These are phyloP conservation scores for Stictonetta naevosa DNA, from an alignment of 2,113 vertebrate species.

Conservation along the genomic window DNA sequence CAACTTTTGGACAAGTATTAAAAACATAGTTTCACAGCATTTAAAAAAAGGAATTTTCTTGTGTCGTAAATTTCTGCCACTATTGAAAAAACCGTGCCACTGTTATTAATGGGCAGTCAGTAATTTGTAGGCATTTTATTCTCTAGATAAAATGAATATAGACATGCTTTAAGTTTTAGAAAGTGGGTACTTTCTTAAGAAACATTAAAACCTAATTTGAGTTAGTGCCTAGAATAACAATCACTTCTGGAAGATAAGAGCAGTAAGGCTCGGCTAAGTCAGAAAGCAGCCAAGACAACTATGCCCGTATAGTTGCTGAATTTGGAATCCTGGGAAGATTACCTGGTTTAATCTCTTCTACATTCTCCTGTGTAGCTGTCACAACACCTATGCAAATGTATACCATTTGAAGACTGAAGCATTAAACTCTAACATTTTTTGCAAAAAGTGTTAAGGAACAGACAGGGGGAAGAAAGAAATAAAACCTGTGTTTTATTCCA, in stretches of 20 bases:
- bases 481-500: neutral
- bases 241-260: neutral
- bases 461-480: fast-evolving
- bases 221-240: neutral
- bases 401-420: neutral
- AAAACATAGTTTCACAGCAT: neutral
- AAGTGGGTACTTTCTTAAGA: neutral
- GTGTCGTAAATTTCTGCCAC: neutral
- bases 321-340: neutral
- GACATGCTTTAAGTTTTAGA: neutral
- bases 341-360: neutral
- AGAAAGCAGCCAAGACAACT: neutral
- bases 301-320: neutral
- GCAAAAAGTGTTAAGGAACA: neutral
- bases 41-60: neutral
- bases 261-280: neutral
- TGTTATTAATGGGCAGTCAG: neutral
- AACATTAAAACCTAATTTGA: neutral
- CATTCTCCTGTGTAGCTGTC: neutral
- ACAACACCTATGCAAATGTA: neutral
- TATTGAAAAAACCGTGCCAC: neutral
- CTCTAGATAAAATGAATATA: neutral
- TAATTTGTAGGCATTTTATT: neutral
- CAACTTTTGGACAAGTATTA: neutral
- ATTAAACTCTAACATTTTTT: neutral